Evolutionary conservation across 2,113 vertebrate species (phyloP).

Genomic region (Rynchops niger): DNA sequence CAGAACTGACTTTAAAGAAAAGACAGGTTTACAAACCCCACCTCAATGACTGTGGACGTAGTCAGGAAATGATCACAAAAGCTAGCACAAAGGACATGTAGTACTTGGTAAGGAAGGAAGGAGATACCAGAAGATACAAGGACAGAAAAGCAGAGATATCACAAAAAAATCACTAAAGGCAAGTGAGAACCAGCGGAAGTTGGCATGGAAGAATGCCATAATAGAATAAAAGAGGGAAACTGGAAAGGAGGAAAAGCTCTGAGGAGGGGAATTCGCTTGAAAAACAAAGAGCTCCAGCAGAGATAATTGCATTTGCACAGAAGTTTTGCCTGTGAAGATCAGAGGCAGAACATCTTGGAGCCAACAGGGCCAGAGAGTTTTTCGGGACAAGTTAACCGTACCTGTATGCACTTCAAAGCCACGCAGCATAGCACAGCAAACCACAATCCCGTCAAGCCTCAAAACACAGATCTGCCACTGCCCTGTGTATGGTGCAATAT

Average conservation of each 20-base stretch:
- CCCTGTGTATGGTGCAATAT: neutral
- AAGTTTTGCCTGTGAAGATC: neutral
- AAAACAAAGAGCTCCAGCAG: neutral
- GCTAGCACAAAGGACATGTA: neutral
- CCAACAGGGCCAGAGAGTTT: neutral
- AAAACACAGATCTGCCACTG: neutral
- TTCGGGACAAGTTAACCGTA: neutral
- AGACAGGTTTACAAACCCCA: neutral
- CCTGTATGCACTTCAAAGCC: neutral
- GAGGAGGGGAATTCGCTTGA: neutral
- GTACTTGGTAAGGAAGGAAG: neutral
- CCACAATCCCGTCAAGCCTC: neutral
- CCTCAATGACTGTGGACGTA: neutral
- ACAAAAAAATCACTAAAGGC: neutral
- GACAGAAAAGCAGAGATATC: neutral
- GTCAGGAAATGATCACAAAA: neutral
- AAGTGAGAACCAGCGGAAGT: neutral
- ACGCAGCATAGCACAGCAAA: neutral
- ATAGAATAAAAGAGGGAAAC: neutral
- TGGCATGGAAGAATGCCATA: neutral
- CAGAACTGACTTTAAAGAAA: neutral
- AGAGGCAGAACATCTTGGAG: neutral
- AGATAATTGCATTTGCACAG: too few species aligned
- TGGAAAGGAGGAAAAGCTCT: neutral
- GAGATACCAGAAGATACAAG: neutral